A percentile compares a stretch with the other conserved stretches of the same genome.
These are phyloP conservation scores for Nycticorax nycticorax DNA, from an alignment of 2,113 vertebrate species.

Conservation along the genomic window DNA sequence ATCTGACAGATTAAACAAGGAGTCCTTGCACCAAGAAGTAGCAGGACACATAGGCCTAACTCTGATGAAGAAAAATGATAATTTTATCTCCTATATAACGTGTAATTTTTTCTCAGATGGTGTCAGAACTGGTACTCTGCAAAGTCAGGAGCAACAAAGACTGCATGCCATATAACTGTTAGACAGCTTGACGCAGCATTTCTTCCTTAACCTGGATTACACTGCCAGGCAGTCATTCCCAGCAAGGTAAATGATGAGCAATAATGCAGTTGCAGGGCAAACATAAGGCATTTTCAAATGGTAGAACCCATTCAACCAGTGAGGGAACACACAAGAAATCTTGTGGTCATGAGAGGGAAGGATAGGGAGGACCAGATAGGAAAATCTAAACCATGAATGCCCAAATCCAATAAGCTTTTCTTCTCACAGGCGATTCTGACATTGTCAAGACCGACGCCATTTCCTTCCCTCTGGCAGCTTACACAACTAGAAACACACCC, in stretches of 20 bases:
- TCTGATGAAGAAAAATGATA: neutral
- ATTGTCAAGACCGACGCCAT: neutral
- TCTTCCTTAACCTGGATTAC: neutral
- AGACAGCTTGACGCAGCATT: neutral
- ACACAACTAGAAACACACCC: neutral
- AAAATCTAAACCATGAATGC: conserved; percentile 19
- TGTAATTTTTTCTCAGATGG: neutral
- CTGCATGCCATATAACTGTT: neutral
- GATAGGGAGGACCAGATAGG: neutral
- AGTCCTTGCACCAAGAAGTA: neutral
- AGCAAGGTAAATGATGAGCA: neutral
- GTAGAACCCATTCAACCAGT: neutral
- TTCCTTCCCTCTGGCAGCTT: neutral
- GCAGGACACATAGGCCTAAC: neutral
- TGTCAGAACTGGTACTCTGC: neutral
- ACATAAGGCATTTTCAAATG: neutral
- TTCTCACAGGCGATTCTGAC: neutral
- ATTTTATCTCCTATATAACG: neutral
- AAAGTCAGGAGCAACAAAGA: neutral
- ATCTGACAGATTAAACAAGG: neutral
- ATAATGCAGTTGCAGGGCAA: neutral
- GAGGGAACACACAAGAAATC: neutral
- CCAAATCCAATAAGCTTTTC: neutral
- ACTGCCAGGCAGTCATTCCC: neutral
- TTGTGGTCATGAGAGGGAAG: neutral